Base-by-base conservation (phyloP, 2,113 vertebrate species). In the Ascaphus truei region DNA sequence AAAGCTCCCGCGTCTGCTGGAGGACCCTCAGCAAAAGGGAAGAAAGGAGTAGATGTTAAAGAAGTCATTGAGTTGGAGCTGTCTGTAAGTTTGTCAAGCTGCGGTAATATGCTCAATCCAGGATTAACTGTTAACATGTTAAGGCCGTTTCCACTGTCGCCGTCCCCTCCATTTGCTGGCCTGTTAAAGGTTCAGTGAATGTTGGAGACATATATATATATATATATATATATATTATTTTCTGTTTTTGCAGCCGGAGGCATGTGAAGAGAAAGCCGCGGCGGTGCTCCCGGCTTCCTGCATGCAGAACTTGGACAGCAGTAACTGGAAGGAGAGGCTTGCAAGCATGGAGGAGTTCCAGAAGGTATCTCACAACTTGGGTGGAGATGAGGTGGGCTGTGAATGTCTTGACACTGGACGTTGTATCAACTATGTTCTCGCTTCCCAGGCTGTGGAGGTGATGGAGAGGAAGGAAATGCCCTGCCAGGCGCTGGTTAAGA, bases 331-430 rank as follows among this genome's bases (percentile, higher is more conserved):
- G 76, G 97, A 99, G 80, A 91, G 97, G 41, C 88, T 99, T 74
- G 95, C 96, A 33, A 95, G 95, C 82, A 98, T 98, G 96, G 97
- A 99, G 72, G 97, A 98, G 52, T 99, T 99, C 80, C 95, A 98
- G 72, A 95, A 88, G 90, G 97, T 99, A 73, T 25, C 34, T 56
- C 47, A 10, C 37, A 11, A 8, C n/a, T n/a, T n/a, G n/a, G n/a
- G n/a, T 20, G 3, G 3, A 13, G 11, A 4, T 16, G 25, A 26
- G 1, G 5, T 16, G 8, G 0, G 13, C 13, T 36, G 8, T 50
- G 7, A 8, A 3, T 25, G 20, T 29, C 2, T 55, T 34, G 7
- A 34, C 7, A 34, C n/a, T n/a, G n/a, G n/a, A n/a, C n/a, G n/a
- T 34, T 12, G 7, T 12, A 34, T 12, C 36, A 39, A 9, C 11